Percentiles rank a stretch among this genome's conserved stretches.
phyloP scores from a whole-genome alignment of 2,797 vertebrate species.

The Chrosomus eos region DNA sequence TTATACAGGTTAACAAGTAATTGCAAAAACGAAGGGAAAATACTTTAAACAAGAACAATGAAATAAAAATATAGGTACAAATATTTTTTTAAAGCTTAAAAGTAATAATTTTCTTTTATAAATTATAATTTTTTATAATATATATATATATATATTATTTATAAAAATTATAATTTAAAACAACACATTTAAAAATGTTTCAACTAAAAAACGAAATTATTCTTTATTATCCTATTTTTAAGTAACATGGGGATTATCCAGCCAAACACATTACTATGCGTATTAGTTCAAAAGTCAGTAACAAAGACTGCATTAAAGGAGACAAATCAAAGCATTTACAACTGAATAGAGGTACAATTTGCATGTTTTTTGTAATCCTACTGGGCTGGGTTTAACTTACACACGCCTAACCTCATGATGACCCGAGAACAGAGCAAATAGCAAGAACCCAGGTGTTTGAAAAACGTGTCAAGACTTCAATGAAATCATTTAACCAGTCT shows the following conservation, averaged over 20 bases:
- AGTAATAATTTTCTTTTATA: background rate
- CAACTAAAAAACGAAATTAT: background rate
- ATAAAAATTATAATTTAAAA: no score
- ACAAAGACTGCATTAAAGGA: background rate
- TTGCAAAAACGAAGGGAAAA: no score
- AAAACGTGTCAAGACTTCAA: background rate
- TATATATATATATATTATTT: no score
- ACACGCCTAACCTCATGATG: slow-evolving; percentile 23
- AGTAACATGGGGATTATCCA: background rate
- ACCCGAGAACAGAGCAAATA: slow-evolving; percentile 3
- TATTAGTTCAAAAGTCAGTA: background rate
- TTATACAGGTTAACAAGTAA: no score
- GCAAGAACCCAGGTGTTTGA: background rate
- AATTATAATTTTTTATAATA: background rate
- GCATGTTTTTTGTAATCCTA: background rate
- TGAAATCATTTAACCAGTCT: slow-evolving; percentile 7
- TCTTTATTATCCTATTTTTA: background rate
- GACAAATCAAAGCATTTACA: background rate
- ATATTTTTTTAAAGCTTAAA: no score
- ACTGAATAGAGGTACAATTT: background rate
- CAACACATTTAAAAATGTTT: no score
- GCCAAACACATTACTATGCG: background rate
- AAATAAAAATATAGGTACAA: no score
- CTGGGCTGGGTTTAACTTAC: background rate
- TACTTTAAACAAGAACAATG: no score